Evolutionary conservation across 2,113 vertebrate species (phyloP).

Genomic region (Neogale vison): DNA sequence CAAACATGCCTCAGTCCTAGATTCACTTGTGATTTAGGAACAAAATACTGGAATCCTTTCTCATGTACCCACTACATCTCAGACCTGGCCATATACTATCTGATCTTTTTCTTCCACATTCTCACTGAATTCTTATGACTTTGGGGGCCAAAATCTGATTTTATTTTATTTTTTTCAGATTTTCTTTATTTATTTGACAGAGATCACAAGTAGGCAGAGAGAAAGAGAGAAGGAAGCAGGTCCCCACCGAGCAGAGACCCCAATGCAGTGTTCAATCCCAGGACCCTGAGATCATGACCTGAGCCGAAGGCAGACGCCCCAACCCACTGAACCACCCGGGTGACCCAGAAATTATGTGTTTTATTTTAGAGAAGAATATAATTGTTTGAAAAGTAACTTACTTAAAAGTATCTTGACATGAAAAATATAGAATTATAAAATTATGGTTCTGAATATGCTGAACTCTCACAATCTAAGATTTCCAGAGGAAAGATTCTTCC

Average conservation of each 20-base stretch:
- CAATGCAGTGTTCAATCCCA: too few species aligned
- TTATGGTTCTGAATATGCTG: neutral
- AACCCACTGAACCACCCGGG: too few species aligned
- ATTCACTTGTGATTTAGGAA: neutral
- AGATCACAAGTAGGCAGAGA: too few species aligned
- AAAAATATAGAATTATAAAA: neutral
- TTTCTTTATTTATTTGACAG: too few species aligned
- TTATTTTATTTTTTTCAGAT: neutral
- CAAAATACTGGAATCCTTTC: neutral
- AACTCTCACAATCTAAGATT: neutral
- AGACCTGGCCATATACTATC: neutral
- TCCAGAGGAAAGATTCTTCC: neutral
- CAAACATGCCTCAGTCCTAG: neutral
- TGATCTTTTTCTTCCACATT: neutral
- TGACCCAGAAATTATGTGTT: neutral
- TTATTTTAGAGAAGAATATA: neutral
- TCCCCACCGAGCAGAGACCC: too few species aligned
- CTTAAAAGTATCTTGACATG: neutral
- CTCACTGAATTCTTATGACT: neutral
- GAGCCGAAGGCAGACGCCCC: too few species aligned
- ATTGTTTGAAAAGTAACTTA: conserved; percentile 12
- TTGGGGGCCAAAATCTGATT: neutral
- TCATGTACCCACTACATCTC: neutral
- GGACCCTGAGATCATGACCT: too few species aligned
- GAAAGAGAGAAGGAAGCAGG: too few species aligned